Conservation (phyloP, 2,113 vertebrate genomes). For the Gobius niger region DNA sequence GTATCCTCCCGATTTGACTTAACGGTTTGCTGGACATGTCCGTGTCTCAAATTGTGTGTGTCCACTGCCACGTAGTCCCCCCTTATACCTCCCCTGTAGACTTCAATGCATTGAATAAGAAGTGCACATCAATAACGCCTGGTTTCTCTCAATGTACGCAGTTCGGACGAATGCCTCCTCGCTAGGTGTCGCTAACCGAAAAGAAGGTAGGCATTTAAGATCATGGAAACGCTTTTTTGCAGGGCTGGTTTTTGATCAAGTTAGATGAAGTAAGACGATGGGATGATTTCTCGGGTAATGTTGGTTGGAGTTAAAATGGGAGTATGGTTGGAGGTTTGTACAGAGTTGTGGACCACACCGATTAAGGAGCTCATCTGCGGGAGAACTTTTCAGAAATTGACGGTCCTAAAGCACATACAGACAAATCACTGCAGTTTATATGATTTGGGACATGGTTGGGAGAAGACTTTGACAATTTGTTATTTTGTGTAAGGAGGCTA, state of each 20-base stretch:
- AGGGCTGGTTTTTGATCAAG: neutral
- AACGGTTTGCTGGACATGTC: slow-evolving; percentile 76
- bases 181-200: slow-evolving; percentile 99
- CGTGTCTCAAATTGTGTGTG: slow-evolving; percentile 84
- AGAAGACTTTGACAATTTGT: too few species aligned
- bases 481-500: too few species aligned
- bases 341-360: neutral
- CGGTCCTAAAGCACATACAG: neutral
- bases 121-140: slow-evolving; percentile 89
- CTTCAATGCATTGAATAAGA: slow-evolving; percentile 66
- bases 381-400: neutral
- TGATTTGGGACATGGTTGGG: neutral
- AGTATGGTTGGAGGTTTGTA: neutral
- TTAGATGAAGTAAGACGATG: neutral
- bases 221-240: slow-evolving; percentile 47
- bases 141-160: slow-evolving; percentile 94
- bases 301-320: neutral
- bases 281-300: neutral
- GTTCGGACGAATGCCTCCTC: slow-evolving; percentile 98
- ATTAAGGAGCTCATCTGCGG: neutral
- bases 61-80: slow-evolving; percentile 75
- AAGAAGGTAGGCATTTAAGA: slow-evolving; percentile 94
- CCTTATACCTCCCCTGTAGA: slow-evolving; percentile 41
- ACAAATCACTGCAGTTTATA: neutral
- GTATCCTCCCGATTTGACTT: slow-evolving; percentile 72